Evolutionary conservation across 37 sponge, comb jelly and placozoan genomes (phyloP), one percentile per base, ranked within the genome.

Genomic region (Beroe forskalii): DNA sequence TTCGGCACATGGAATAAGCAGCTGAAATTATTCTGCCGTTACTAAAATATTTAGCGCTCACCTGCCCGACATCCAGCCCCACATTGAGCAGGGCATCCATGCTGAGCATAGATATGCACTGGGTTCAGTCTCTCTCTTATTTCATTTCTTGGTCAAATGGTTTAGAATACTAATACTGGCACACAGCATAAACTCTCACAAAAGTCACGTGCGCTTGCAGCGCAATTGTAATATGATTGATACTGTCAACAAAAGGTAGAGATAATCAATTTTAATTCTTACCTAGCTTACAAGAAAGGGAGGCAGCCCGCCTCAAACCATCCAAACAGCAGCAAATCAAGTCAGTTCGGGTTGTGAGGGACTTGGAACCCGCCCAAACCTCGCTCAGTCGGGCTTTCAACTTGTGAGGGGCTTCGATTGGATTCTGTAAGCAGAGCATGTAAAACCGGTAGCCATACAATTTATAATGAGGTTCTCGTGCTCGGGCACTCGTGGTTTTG

Each of bases 371-470:
- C 43, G 86, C 44, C 86, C 86, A 80, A 23, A 80, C 86, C 55
- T 80, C 86, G 35, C 86, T 80, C 30, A 80, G 44, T 40, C 86
- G 86, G 9, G 86, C 86, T 43, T 80, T 80, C 30, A 80, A 24
- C 86, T 80, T 80, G 86, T 80, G 86, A 23, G 86, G 86, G 14
- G 86, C 86, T 80, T 80, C 86, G 2, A 80, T 80, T 22, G 86
- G 86, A 23, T 80, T 80, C 86, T 80, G 86, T 42, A 80, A 80
- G 6, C n/a, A n/a, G n/a, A n/a, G n/a, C n/a, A n/a, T n/a, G n/a
- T n/a, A n/a, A n/a, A n/a, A n/a, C n/a, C n/a, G n/a, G n/a, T n/a
- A n/a, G n/a, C n/a, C n/a, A n/a, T n/a, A n/a, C n/a, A n/a, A n/a
- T n/a, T n/a, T n/a, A n/a, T n/a, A n/a, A 48, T 48, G 55, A 12